These are phyloP conservation scores for Ceratothoa steindachneri DNA, from an alignment of 2,888 invertebrate species.

Conservation along the genomic window DNA sequence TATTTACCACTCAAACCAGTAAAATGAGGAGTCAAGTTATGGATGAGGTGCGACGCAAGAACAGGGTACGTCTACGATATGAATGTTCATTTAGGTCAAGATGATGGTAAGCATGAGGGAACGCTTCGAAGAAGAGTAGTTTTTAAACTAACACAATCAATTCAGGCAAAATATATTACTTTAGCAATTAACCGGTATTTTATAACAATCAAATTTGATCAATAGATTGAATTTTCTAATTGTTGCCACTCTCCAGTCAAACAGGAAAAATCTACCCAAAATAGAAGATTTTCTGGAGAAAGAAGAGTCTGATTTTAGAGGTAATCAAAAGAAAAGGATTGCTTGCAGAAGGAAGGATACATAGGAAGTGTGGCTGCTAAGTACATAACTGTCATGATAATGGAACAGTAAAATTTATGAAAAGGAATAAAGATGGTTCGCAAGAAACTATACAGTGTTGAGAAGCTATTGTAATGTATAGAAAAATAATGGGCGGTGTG, in stretches of 20 bases:
- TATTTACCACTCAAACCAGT: conserved; percentile 4
- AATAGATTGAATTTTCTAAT: conserved; percentile 41
- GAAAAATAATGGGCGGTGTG: conserved; percentile 49
- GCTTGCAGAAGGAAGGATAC: conserved; percentile 50
- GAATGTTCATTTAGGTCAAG: background rate
- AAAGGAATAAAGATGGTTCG: conserved; percentile 50
- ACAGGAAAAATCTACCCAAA: conserved; percentile 42
- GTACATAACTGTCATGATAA: conserved; percentile 50
- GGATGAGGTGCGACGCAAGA: background rate
- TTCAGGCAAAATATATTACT: conserved; percentile 38
- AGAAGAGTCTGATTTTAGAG: conserved; percentile 46
- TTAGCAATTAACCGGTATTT: conserved; percentile 39
- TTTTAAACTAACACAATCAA: conserved; percentile 25
- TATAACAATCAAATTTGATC: conserved; percentile 46
- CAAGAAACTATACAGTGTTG: conserved; percentile 4
- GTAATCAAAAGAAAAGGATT: conserved; percentile 44
- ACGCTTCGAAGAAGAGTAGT: background rate
- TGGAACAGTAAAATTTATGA: conserved; percentile 29
- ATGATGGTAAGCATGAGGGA: background rate
- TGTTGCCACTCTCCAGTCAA: conserved; percentile 49
- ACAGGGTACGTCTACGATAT: conserved; percentile 5
- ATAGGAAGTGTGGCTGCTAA: conserved; percentile 50
- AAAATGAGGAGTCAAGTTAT: conserved; percentile 8
- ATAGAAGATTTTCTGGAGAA: conserved; percentile 45
- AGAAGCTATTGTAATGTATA: conserved; percentile 48